Percentiles rank a stretch among this genome's conserved stretches.
phyloP scores from a whole-genome alignment of 2,797 vertebrate genomes.

The Ataeniobius toweri region DNA sequence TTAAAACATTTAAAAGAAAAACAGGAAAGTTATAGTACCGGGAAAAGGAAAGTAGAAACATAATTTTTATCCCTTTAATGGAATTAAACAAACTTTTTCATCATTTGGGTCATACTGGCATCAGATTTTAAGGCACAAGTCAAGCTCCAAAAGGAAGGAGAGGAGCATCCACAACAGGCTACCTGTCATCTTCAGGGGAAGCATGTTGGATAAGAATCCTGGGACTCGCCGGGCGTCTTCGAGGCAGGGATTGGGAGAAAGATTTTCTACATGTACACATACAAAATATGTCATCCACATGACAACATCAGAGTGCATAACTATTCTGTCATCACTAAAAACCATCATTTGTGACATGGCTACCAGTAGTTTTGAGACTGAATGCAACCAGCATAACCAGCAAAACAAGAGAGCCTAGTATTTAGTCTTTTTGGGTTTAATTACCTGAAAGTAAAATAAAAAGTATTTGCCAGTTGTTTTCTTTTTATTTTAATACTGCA shows the following conservation, averaged over 20 bases:
- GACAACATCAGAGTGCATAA: conserved; percentile 33
- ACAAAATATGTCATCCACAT: conserved; percentile 57
- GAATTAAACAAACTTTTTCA: conserved; percentile 6
- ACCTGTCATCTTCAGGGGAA: conserved; percentile 98
- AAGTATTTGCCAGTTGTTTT: neutral
- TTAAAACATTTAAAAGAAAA: neutral
- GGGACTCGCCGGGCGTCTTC: conserved; percentile 94
- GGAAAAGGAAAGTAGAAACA: neutral
- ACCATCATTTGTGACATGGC: neutral
- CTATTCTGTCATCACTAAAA: neutral
- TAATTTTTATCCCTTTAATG: neutral
- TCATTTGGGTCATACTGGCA: conserved; percentile 24
- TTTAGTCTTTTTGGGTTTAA: neutral
- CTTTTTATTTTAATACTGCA: neutral
- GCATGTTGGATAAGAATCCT: conserved; percentile 99
- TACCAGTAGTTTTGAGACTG: neutral
- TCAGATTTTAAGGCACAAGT: conserved; percentile 58
- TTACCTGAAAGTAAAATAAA: neutral
- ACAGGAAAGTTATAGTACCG: neutral
- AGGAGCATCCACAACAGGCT: conserved; percentile 77
- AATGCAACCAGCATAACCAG: neutral
- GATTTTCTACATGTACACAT: conserved; percentile 75
- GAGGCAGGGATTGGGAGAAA: conserved; percentile 91
- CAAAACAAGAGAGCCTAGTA: neutral
- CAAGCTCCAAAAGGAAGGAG: conserved; percentile 60